Base-by-base conservation (phyloP, 2,113 vertebrate species). In the Lynx canadensis region DNA sequence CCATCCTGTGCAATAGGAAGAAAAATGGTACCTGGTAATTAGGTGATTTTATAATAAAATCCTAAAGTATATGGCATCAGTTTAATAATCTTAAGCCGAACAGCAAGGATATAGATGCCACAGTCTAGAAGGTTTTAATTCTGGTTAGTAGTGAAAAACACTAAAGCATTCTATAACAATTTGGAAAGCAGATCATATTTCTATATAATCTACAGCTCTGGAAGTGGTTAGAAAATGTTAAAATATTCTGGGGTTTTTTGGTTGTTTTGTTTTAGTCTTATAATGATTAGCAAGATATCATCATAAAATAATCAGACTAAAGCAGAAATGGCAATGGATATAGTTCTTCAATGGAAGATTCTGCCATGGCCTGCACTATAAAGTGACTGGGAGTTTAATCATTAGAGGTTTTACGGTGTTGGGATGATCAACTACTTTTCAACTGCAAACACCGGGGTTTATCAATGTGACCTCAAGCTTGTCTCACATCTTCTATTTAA, bases 171-270 rank as follows among this genome's bases (percentile, higher is more conserved):
- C 18, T 52, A 52, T 48, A 12, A 73, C 21, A 50, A 48, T 84
- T 83, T 66, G 18, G 85, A 87, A 97, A 12, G 38, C 38, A 73
- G 31, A n/a, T 78, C 36, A 73, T 50, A 83, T 95, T 92, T 90
- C 3, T 41, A 66, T 7, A 60, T 52, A 48, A 63, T 36, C 66
- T 36, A 18, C 55, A 78, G 9, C 41, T 87, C 73, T 69, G 31
- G 16, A 91, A 78, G 50, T 86, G 7, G 29, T 81, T 76, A 81
- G n/a, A 68, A 74, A 74, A 86, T 55, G 3, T 82, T 76, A 90
- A 69, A 82, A 79, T 85, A 91, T 55, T 2, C 4, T 84, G 4
- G 12, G 25, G 38, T 29, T 29, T 65, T 23, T 38, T 33, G 21
- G 5, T 60, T 60, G 2, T 25, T 66, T 41, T 31, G 0, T 68